phyloP scores from a whole-genome alignment of 2,888 invertebrate species.

The Caenorhabditis sp. region DNA sequence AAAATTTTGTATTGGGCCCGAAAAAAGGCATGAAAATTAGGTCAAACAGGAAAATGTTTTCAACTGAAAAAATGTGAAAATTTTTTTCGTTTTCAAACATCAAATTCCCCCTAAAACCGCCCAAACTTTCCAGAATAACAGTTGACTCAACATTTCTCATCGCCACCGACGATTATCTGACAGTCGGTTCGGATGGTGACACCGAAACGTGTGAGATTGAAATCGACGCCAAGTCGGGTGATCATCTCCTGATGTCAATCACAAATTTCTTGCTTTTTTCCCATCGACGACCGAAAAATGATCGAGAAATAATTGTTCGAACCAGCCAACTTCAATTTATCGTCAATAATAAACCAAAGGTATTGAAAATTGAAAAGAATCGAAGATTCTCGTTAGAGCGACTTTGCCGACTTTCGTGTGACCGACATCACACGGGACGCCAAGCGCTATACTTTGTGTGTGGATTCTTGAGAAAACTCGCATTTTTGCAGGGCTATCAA shows the following conservation, averaged over 20 bases:
- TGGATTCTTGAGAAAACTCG: too few relatives aligned
- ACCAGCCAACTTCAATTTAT: constrained; percentile 26
- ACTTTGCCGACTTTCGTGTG: too few relatives aligned
- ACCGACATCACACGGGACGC: too few relatives aligned
- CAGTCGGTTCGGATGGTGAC: constrained; percentile 15
- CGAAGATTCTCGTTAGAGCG: too few relatives aligned
- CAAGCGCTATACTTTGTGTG: too few relatives aligned
- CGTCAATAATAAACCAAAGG: constrained; percentile 35
- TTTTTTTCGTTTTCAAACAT: too few relatives aligned
- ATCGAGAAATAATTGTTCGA: constrained; percentile 38
- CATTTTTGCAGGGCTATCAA: constrained; percentile 36
- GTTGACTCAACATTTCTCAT: constrained; percentile 6
- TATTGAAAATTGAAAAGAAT: too few relatives aligned
- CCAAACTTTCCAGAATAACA: background rate
- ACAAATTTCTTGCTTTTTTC: constrained; percentile 48
- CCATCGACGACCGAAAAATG: constrained; percentile 43
- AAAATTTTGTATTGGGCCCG: too few relatives aligned
- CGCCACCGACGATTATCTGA: constrained; percentile 31
- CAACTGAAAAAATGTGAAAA: too few relatives aligned
- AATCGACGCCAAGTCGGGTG: constrained; percentile 7
- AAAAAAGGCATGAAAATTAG: too few relatives aligned
- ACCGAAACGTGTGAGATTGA: constrained; percentile 28
- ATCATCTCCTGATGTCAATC: constrained; percentile 28
- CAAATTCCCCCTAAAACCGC: too few relatives aligned
- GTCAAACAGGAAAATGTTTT: too few relatives aligned